Percentiles rank a stretch among this genome's conserved stretches.
Conservation (phyloP, 2,888 invertebrate species). For the Oxycera nigricornis region DNA sequence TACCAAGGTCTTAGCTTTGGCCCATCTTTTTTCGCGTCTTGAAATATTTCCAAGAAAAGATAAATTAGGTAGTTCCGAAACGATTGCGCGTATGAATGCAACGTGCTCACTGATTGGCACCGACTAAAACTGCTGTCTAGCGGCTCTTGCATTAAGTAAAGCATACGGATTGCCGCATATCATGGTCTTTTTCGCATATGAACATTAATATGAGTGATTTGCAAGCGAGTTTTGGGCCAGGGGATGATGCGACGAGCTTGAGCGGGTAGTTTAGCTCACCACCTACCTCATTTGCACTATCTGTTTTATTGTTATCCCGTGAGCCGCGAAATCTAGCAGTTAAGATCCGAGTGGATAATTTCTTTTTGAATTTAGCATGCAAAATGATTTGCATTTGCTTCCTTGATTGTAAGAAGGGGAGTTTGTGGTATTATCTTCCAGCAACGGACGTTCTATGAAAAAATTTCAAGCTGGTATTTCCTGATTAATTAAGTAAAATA, state of each 20-base stretch:
- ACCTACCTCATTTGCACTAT: slow-evolving; percentile 15
- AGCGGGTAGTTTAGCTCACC: background rate
- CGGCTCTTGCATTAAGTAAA: slow-evolving; percentile 22
- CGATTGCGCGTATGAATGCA: slow-evolving; percentile 18
- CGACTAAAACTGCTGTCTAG: slow-evolving; percentile 25
- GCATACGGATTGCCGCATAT: background rate
- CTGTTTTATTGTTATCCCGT: slow-evolving; percentile 6
- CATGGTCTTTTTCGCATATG: slow-evolving; percentile 23
- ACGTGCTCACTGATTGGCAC: slow-evolving; percentile 28
- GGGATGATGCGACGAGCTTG: background rate
- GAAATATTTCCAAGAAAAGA: too few relatives aligned
- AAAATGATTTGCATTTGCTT: too few relatives aligned
- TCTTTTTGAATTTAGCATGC: too few relatives aligned
- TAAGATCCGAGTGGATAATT: too few relatives aligned
- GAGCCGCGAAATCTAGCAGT: background rate
- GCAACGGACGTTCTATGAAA: too few relatives aligned
- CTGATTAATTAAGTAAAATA: too few relatives aligned
- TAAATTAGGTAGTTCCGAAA: too few relatives aligned
- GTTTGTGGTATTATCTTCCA: too few relatives aligned
- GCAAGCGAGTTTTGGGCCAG: background rate
- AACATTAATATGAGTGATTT: slow-evolving; percentile 9
- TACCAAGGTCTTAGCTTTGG: too few relatives aligned
- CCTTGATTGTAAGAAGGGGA: too few relatives aligned
- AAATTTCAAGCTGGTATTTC: too few relatives aligned
- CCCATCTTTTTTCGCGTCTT: too few relatives aligned